Evolutionary conservation across 2,113 vertebrate species (phyloP).

Genomic region (Cyprinodon brontotheroides): DNA sequence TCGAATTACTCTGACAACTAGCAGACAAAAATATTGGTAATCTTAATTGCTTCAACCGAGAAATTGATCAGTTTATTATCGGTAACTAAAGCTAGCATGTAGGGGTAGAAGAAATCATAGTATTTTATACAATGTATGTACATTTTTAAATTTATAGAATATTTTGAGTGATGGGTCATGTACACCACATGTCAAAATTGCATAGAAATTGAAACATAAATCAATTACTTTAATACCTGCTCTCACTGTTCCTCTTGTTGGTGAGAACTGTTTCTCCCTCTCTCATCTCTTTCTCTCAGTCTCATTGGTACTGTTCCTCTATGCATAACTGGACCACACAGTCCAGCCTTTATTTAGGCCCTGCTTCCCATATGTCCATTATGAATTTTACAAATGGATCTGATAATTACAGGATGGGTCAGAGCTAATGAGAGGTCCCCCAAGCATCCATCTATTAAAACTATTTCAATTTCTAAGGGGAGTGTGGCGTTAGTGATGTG

Average conservation of each 20-base stretch:
- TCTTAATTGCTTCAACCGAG: too few relatives aligned
- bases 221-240: slow-evolving; percentile 7
- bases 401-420: slow-evolving; percentile 81
- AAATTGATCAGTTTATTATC: too few relatives aligned
- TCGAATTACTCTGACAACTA: too few relatives aligned
- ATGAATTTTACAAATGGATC: slow-evolving; percentile 83
- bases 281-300: slow-evolving; percentile 12
- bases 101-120: too few relatives aligned
- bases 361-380: slow-evolving; percentile 77
- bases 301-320: slow-evolving; percentile 56
- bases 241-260: slow-evolving; percentile 2
- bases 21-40: too few relatives aligned
- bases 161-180: too few relatives aligned
- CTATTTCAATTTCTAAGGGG: slow-evolving; percentile 78
- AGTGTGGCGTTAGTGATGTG: slow-evolving; percentile 1
- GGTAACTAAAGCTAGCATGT: too few relatives aligned
- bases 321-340: slow-evolving; percentile 63
- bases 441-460: slow-evolving; percentile 77
- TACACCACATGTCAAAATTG: too few relatives aligned
- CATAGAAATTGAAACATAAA: too few relatives aligned
- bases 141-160: too few relatives aligned
- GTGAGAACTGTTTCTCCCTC: background rate
- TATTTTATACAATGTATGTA: too few relatives aligned
- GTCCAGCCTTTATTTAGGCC: slow-evolving; percentile 69
- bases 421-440: slow-evolving; percentile 73